These are phyloP conservation scores for Hymenochirus boettgeri DNA, from an alignment of 2,113 vertebrate genomes.

Conservation along the genomic window DNA sequence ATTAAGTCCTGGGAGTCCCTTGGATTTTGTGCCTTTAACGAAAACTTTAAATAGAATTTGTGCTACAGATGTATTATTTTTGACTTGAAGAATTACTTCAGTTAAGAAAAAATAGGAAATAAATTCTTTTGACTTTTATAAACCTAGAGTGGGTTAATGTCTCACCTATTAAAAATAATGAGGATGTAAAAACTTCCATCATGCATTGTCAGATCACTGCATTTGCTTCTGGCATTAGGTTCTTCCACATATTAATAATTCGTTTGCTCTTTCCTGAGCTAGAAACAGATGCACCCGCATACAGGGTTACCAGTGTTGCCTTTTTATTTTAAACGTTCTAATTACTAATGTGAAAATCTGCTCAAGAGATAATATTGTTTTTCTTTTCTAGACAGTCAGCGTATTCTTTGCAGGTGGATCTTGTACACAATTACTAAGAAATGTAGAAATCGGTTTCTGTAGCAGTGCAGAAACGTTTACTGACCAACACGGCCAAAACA, in stretches of 20 bases:
- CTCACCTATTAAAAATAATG: neutral
- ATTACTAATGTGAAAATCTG: neutral
- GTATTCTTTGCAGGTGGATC: no score
- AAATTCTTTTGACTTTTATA: constrained; percentile 5
- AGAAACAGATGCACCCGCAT: constrained; percentile 11
- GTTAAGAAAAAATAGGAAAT: neutral
- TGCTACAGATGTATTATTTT: constrained; percentile 5
- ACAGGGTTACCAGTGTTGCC: constrained; percentile 33
- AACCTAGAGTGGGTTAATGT: neutral
- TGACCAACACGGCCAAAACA: no score
- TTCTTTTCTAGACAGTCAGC: no score
- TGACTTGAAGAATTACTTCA: neutral
- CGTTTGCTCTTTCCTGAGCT: neutral
- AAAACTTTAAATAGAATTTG: constrained; percentile 7
- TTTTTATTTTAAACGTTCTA: constrained; percentile 2
- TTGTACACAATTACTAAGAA: no score
- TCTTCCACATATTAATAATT: neutral
- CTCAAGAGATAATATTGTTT: neutral
- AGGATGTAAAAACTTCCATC: neutral
- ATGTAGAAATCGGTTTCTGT: no score
- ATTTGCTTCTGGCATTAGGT: neutral
- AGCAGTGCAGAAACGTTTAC: no score
- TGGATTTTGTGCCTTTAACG: constrained; percentile 24
- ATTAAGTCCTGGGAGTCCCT: constrained; percentile 2
- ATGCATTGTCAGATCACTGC: neutral